Conservation (phyloP, 2,113 vertebrate genomes). For the Scartelaos histophorus region DNA sequence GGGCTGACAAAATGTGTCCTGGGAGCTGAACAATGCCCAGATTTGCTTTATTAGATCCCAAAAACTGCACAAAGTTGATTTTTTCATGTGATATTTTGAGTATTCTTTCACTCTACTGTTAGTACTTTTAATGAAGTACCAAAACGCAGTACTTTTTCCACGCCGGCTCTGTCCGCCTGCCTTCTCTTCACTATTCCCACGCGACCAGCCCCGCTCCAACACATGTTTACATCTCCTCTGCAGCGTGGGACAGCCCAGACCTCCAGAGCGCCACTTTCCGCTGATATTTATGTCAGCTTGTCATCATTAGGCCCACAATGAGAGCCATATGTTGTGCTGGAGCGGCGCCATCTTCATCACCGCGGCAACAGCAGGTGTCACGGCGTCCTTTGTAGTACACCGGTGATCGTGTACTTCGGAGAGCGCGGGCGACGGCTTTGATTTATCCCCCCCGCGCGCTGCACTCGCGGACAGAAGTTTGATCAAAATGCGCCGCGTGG, state of each 20-base stretch:
- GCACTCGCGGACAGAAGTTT: neutral
- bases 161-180: slow-evolving; percentile 4
- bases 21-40: no score
- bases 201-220: slow-evolving; percentile 22
- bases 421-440: slow-evolving; percentile 59
- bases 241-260: slow-evolving; percentile 14
- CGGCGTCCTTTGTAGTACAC: slow-evolving; percentile 61
- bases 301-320: slow-evolving; percentile 70
- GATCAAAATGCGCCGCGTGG: neutral
- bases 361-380: slow-evolving; percentile 70
- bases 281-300: slow-evolving; percentile 63
- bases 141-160: neutral
- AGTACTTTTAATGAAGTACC: no score
- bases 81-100: no score
- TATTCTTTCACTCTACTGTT: no score
- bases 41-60: no score
- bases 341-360: slow-evolving; percentile 65
- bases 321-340: slow-evolving; percentile 69
- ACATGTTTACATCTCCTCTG: slow-evolving; percentile 43
- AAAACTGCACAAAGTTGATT: no score
- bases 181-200: slow-evolving; percentile 15
- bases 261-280: slow-evolving; percentile 53
- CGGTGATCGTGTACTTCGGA: slow-evolving; percentile 48
- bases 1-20: no score
- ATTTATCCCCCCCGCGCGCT: slow-evolving; percentile 17